Conservation (phyloP, 2,888 invertebrate species). For the Caenorhabditis imperialis region DNA sequence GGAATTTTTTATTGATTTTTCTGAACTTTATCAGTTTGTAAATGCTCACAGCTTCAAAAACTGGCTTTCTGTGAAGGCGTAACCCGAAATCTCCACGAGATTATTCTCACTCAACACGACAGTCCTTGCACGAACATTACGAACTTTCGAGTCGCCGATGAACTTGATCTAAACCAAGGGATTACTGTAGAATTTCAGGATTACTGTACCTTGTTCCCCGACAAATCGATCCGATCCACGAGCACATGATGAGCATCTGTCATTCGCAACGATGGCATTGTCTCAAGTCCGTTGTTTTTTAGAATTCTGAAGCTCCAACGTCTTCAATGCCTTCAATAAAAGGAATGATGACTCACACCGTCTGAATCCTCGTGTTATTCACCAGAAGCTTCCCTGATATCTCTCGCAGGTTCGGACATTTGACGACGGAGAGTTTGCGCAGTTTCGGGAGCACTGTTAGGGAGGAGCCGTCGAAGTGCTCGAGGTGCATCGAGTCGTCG, state of each 20-base stretch:
- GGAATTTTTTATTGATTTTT: conserved; percentile 29
- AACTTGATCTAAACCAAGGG: conserved; percentile 44
- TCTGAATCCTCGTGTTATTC: conserved; percentile 63
- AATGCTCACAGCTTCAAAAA: conserved; percentile 68
- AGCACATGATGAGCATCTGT: conserved; percentile 33
- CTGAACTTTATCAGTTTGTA: no score
- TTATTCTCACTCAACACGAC: conserved; percentile 61
- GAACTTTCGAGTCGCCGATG: conserved; percentile 55
- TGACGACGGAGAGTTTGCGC: conserved; percentile 61
- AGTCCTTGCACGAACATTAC: conserved; percentile 56
- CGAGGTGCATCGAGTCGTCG: conserved; percentile 30
- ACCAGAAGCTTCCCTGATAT: conserved; percentile 65
- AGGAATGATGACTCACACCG: conserved; percentile 57
- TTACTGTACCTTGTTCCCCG: conserved; percentile 56
- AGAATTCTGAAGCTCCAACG: conserved; percentile 42
- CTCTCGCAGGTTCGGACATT: conserved; percentile 61
- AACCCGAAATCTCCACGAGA: conserved; percentile 59
- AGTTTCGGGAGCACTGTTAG: conserved; percentile 46
- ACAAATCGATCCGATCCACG: conserved; percentile 56
- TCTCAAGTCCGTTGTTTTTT: conserved; percentile 46
- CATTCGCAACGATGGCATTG: conserved; percentile 57
- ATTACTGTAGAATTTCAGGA: conserved; percentile 3
- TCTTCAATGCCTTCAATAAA: not conserved
- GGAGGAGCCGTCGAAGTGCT: conserved; percentile 55
- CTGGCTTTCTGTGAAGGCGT: conserved; percentile 67